These are phyloP conservation scores for Nyctereutes procyonoides DNA, from an alignment of 2,113 vertebrate genomes.

Conservation along the genomic window DNA sequence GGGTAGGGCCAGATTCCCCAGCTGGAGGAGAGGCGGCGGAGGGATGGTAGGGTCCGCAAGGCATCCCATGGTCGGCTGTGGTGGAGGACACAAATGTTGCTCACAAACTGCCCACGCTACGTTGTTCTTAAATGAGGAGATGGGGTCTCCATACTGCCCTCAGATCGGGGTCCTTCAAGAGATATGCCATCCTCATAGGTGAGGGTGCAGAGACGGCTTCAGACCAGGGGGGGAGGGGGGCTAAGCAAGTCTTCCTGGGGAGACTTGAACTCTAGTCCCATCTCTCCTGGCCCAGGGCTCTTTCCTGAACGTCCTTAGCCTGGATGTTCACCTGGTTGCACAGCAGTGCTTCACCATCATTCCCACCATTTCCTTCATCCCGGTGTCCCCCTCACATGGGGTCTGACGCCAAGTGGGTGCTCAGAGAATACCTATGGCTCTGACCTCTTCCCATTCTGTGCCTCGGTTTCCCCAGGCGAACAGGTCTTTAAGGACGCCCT, in stretches of 20 bases:
- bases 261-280: background rate
- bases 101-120: background rate
- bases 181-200: background rate
- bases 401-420: background rate
- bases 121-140: background rate
- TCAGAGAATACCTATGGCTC: background rate
- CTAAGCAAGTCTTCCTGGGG: background rate
- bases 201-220: background rate
- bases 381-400: background rate
- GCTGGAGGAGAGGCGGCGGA: background rate
- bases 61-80: background rate
- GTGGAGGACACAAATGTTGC: background rate
- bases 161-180: no score
- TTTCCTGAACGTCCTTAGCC: background rate
- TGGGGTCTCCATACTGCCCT: background rate
- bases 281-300: background rate
- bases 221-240: background rate
- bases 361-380: background rate
- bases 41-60: background rate
- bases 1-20: background rate
- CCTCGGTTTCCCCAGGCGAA: background rate
- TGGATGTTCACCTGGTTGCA: no score
- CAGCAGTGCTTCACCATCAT: background rate
- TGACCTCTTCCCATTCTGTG: background rate
- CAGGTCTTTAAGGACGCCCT: background rate